These are phyloP conservation scores for Drosophila pruinosa DNA, from an alignment of 1,140 invertebrate genomes.

Conservation along the genomic window DNA sequence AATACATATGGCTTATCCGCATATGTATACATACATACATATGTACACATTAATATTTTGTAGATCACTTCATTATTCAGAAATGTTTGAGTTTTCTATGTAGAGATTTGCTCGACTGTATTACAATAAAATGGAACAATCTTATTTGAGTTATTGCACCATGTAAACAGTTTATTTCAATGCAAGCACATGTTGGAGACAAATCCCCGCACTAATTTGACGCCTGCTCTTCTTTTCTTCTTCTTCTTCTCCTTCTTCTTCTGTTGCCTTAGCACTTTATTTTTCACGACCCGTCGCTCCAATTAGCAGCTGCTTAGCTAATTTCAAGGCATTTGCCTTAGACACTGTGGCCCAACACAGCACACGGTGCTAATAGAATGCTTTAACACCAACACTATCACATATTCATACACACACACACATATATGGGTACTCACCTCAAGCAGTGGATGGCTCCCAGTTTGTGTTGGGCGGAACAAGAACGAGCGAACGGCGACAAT, in stretches of 20 bases:
- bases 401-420: constrained; percentile 16
- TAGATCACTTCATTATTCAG: no score
- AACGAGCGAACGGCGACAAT: constrained; percentile 16
- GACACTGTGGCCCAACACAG: constrained; percentile 18
- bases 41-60: no score
- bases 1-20: no score
- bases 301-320: constrained; percentile 67
- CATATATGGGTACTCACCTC: constrained; percentile 49
- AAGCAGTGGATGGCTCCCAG: constrained; percentile 30
- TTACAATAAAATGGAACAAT: background rate
- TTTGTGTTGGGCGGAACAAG: constrained; percentile 10
- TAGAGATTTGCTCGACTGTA: background rate
- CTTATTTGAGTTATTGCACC: background rate
- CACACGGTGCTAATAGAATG: constrained; percentile 51
- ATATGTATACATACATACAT: no score
- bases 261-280: constrained; percentile 2
- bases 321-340: constrained; percentile 27
- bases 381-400: constrained; percentile 29
- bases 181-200: background rate
- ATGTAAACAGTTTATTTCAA: background rate
- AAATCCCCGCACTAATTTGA: constrained; percentile 12
- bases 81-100: no score
- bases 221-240: background rate
- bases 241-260: no score
- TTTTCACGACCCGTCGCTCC: constrained; percentile 46